Base-by-base conservation (phyloP, 1,140 invertebrate species). In the Nasonia giraulti region DNA sequence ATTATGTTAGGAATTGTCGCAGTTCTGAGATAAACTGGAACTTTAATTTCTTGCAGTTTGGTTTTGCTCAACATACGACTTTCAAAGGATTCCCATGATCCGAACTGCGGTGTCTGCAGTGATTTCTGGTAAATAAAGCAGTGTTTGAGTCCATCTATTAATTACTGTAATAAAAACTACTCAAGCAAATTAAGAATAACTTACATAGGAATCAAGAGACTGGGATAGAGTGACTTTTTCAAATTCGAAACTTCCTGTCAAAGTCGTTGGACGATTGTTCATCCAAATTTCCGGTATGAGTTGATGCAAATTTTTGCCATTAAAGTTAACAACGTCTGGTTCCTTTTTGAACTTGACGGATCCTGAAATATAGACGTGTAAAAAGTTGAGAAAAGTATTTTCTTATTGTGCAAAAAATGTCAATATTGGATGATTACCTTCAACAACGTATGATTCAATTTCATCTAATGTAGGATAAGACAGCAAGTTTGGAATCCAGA, bases 51-150 rank as follows among this genome's bases (percentile, higher is more conserved):
- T 85, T 92, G 91, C 0, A 47, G 3, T 75, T 85, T 88, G 4
- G 89, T 89, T 89, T 90, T 91, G 50, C 89, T 91, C 55, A 92
- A 86, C 78, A 92, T 55, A 71, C 83, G 86, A 68, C 47, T 40
- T 8, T 82, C 85, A 12, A 90, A 66, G 12, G 85, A 71, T 44
- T n/a, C 66, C 90, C 90, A 92, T 23, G 88, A 66, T 27, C 88
- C 88, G 75, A 85, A 86, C 33, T 82, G 40, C 10, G 88, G 89
- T 12, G 87, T 86, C 31, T 86, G 83, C 7, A 89, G 31, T 7
- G 80, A 87, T 83, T 87, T 86, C 87, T 88, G 40, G 27, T 33
- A 31, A 77, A 47, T 33, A 17, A 23, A n/a, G 84, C 55, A 55
- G 82, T 47, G 66, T 27, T 85, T 50, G 20, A 17, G 40, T 74